A percentile compares a stretch with the other conserved stretches of the same genome.
phyloP scores from a whole-genome alignment of 2,113 vertebrate species.

The Sylvia atricapilla region DNA sequence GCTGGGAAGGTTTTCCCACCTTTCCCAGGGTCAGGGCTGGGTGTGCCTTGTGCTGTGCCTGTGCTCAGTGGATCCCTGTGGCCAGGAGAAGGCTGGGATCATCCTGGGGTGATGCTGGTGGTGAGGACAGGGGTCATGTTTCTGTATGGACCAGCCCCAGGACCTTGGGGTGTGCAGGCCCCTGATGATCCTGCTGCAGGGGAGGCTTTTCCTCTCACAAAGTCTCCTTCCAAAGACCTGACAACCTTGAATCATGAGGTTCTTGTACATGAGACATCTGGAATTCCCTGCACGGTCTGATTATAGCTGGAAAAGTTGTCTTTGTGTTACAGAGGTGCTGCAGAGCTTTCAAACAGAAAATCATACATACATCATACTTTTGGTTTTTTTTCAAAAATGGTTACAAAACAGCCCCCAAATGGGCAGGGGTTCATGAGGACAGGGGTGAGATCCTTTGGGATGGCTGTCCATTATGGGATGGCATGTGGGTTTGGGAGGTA shows the following conservation, averaged over 20 bases:
- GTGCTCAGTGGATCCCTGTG: not conserved
- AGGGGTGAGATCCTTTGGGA: not conserved
- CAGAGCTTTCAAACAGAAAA: not conserved
- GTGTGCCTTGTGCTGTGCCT: not conserved
- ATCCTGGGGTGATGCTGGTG: fast-evolving
- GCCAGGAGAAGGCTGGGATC: not conserved
- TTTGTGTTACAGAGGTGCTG: not conserved
- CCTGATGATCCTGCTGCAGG: not conserved
- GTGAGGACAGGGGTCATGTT: not conserved
- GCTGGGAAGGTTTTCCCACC: not conserved
- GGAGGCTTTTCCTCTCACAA: not conserved
- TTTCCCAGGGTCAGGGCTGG: fast-evolving
- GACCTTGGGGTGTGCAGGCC: fast-evolving
- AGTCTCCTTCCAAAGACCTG: not conserved
- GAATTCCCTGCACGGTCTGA: not conserved
- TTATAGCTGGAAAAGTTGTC: not conserved
- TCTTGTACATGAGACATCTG: not conserved
- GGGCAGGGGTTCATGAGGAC: not conserved
- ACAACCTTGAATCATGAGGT: not conserved
- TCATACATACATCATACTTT: not conserved
- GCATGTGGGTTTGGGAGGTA: fast-evolving
- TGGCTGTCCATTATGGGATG: not conserved
- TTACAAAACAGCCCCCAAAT: not conserved
- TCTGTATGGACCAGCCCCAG: fast-evolving
- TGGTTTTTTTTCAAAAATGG: not conserved